Conservation (phyloP, 2,797 vertebrate genomes). For the Chromobotia macracanthus region DNA sequence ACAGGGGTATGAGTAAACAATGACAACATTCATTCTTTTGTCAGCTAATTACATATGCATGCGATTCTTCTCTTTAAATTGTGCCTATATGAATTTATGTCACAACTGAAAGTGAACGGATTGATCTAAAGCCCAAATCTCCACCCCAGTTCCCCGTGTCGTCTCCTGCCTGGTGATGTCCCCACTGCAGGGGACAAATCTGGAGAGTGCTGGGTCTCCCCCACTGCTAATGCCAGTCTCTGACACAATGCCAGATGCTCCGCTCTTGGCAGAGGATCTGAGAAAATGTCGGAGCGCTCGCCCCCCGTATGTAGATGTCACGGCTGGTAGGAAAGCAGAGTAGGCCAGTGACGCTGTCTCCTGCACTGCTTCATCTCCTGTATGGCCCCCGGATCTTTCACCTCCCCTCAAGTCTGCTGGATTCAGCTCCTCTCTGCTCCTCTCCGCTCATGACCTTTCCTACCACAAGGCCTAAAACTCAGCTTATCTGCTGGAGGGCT, state of each 20-base stretch:
- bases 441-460: conserved; percentile 60
- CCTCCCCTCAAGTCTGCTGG: conserved; percentile 34
- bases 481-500: conserved; percentile 46
- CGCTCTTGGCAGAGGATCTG: conserved; percentile 62
- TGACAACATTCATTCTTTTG: not conserved
- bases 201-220: conserved; percentile 60
- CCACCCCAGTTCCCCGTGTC: conserved; percentile 46
- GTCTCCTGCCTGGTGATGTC: conserved; percentile 58
- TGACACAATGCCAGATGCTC: conserved; percentile 65
- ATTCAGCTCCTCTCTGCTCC: conserved; percentile 39
- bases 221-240: conserved; percentile 64
- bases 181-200: conserved; percentile 64
- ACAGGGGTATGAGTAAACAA: not conserved
- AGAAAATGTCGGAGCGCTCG: conserved; percentile 53
- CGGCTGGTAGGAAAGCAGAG: conserved; percentile 42
- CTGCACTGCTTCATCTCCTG: conserved; percentile 54
- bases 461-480: conserved; percentile 58
- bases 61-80: not conserved
- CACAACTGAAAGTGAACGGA: conserved; percentile 34
- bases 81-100: conserved; percentile 15
- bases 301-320: conserved; percentile 56
- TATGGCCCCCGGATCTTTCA: conserved; percentile 66
- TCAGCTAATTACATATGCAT: conserved; percentile 13
- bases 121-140: conserved; percentile 49
- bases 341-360: conserved; percentile 44